A percentile compares a stretch with the other conserved stretches of the same genome.
phyloP scores from a whole-genome alignment of 2,797 vertebrate genomes.

The Myotis findleyi region DNA sequence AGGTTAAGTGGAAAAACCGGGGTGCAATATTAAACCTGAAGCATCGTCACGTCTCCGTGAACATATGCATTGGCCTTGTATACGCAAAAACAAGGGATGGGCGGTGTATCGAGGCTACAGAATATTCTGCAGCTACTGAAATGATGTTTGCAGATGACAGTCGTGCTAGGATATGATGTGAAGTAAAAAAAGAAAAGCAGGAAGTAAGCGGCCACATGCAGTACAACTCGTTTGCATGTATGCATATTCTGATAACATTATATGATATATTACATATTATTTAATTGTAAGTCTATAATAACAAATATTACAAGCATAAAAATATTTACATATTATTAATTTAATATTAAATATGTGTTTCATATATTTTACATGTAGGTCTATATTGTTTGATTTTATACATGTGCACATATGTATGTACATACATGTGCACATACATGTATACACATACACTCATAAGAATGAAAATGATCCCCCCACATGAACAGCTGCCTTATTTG shows the following conservation, averaged over 20 bases:
- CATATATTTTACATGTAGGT: background rate
- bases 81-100: background rate
- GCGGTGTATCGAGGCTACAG: background rate
- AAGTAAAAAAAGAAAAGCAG: background rate
- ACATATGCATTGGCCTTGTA: background rate
- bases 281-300: background rate
- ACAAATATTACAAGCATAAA: background rate
- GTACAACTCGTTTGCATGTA: background rate
- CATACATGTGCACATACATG: fast-evolving
- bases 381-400: background rate
- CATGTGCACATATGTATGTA: background rate
- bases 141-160: background rate
- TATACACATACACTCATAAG: background rate
- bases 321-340: background rate
- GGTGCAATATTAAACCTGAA: background rate
- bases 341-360: background rate
- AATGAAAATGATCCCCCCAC: background rate
- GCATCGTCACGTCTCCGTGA: background rate
- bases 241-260: background rate
- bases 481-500: background rate
- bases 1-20: background rate
- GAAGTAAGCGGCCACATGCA: background rate
- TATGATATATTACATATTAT: background rate
- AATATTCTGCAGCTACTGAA: background rate
- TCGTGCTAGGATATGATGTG: too few relatives aligned